Evolutionary conservation across 2,113 vertebrate species (phyloP), one percentile per base, ranked within the genome.

Genomic region (Actenoides lindsayi): DNA sequence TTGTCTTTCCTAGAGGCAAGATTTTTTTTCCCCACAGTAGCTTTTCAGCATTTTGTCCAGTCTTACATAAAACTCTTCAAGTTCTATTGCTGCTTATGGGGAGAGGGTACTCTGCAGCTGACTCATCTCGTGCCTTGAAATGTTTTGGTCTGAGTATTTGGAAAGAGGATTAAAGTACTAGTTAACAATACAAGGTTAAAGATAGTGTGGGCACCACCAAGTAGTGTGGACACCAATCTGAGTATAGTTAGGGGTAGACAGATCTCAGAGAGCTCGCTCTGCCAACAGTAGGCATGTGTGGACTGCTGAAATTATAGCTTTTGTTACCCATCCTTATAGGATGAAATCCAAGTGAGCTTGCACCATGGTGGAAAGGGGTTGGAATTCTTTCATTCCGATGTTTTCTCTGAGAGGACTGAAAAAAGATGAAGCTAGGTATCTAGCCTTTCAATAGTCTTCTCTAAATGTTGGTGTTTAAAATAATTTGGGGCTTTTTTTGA

Each of bases 221-320:
- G 21, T 4, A n/a, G 18, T 7, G 37, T 24, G 39, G 35, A 16
- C 39, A 14, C 21, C 8, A 18, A 16, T 21, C 30, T 0, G 1
- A 77, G 14, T 25, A 8, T 25, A 71, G 39, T 8, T 21, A 30
- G 16, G 83, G 42, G 2, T 64, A 39, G 33, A 46, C 0, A n/a
- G 21, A 35, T 51, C 16, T 64, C 2, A 1, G 23, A 35, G 39
- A 64, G 17, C 37, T 50, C 27, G 37, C 30, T 63, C 25, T 85
- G 50, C 31, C 15, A 25, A 4, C n/a, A 31, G 56, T 3, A 63
- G 31, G 31, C 41, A 53, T 46, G 37, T 2, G 21, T 41, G 51
- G 28, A 6, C 35, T 37, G 37, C 60, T 53, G 53, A 73, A 85
- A 79, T 2, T 2, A 14, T n/a, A 54, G 12, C 8, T 77, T 41